Conservation (phyloP, 1,140 invertebrate genomes). For the Goniozus legneri region DNA sequence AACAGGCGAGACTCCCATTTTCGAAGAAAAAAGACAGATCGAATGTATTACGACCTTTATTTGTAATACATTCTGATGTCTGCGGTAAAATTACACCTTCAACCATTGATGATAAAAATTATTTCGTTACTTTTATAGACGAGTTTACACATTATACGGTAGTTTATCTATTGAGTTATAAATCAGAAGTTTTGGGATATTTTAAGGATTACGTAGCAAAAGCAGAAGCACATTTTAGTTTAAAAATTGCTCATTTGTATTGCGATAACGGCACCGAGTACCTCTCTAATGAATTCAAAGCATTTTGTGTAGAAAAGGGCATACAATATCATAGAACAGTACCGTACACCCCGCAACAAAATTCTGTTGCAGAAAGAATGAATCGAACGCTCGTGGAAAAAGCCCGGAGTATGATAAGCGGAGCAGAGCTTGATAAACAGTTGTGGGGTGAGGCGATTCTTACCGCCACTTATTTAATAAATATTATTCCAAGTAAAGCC, state of each 20-base stretch:
- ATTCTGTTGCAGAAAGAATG: conserved; percentile 40
- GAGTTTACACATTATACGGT: neutral
- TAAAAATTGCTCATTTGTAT: neutral
- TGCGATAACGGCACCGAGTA: conserved; percentile 23
- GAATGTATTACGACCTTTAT: neutral
- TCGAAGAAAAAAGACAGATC: neutral
- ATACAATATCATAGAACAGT: conserved; percentile 23
- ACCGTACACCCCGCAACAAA: conserved; percentile 37
- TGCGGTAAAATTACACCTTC: neutral
- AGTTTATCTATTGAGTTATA: neutral
- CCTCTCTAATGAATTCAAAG: conserved; percentile 19
- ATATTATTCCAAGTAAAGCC: conserved; percentile 38
- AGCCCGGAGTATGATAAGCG: neutral
- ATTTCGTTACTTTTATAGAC: neutral
- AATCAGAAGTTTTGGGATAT: neutral
- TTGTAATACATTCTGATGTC: neutral
- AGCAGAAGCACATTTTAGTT: neutral
- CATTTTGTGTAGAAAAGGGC: conserved; percentile 28
- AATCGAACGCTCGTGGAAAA: conserved; percentile 33
- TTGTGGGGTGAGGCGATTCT: neutral
- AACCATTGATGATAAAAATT: neutral
- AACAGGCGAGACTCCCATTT: neutral
- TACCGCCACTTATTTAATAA: conserved; percentile 42
- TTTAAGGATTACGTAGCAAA: neutral
- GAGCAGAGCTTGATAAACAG: neutral